These are phyloP conservation scores for Corbicula japonica DNA, from an alignment of 2,888 invertebrate genomes.

Conservation along the genomic window DNA sequence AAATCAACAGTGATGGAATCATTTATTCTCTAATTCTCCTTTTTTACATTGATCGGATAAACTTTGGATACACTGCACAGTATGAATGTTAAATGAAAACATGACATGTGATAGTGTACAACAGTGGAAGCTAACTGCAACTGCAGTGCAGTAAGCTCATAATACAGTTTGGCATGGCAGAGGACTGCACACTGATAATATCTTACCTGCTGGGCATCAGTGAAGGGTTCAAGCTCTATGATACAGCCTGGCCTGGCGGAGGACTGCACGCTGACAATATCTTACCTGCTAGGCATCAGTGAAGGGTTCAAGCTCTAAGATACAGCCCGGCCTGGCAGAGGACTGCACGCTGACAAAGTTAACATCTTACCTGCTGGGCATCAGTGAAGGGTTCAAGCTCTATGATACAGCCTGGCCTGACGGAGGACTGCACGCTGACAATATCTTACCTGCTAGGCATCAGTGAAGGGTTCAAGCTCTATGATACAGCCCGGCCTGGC, in stretches of 20 bases:
- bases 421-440: constrained; percentile 98
- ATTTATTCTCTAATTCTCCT: no score
- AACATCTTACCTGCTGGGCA: constrained; percentile 91
- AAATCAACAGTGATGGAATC: no score
- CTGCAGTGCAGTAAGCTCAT: no score
- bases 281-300: constrained; percentile 94
- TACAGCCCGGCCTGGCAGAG: constrained; percentile 98
- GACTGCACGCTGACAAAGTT: constrained; percentile 97
- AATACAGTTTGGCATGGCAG: constrained; percentile 98
- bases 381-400: constrained; percentile 97
- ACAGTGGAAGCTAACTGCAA: no score
- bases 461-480: constrained; percentile 96
- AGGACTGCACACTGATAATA: constrained; percentile 97
- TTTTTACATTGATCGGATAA: no score
- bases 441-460: constrained; percentile 92
- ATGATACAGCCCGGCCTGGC: constrained; percentile 99
- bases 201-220: constrained; percentile 93
- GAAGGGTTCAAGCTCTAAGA: constrained; percentile 97
- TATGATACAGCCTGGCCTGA: constrained; percentile 98
- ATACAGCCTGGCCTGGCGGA: constrained; percentile 99
- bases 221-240: constrained; percentile 97
- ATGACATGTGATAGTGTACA: no score
- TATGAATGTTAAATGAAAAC: no score
- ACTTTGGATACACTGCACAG: no score
- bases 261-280: constrained; percentile 96